Conservation (phyloP, 1,140 invertebrate species). For the Drosophila mojavensis region DNA sequence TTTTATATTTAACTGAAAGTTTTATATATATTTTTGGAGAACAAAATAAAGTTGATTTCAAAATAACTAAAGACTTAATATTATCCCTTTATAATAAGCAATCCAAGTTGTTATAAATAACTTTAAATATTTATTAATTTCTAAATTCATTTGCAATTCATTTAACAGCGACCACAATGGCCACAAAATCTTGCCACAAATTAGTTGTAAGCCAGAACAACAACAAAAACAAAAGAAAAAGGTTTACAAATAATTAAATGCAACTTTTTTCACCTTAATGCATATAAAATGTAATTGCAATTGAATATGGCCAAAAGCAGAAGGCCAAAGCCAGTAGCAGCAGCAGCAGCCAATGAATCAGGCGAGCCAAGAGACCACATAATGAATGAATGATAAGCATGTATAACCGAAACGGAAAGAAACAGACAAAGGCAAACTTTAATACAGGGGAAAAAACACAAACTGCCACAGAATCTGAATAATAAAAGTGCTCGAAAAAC, state of each 20-base stretch:
- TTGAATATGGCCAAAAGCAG: conserved; percentile 40
- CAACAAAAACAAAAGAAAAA: conserved; percentile 42
- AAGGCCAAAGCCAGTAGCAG: not conserved
- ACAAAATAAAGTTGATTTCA: no score
- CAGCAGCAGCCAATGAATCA: conserved; percentile 48
- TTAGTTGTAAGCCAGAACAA: conserved; percentile 27
- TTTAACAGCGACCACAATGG: conserved; percentile 18
- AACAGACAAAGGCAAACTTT: conserved; percentile 36
- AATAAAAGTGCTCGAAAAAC: conserved; percentile 41
- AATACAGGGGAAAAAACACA: conserved; percentile 20
- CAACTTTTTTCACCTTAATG: conserved; percentile 64
- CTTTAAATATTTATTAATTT: not conserved
- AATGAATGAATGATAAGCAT: conserved; percentile 73
- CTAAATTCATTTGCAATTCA: not conserved
- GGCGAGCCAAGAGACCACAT: conserved; percentile 27
- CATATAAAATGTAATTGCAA: conserved; percentile 61
- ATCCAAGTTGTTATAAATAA: no score
- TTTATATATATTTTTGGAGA: no score
- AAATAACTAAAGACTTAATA: no score
- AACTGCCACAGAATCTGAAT: conserved; percentile 14
- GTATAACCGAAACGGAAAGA: conserved; percentile 29
- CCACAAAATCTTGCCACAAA: conserved; percentile 44
- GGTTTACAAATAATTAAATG: conserved; percentile 55
- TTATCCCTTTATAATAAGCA: no score
- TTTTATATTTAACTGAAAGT: no score